Conservation (phyloP, 2,797 vertebrate species). For the Mallotus villosus region DNA sequence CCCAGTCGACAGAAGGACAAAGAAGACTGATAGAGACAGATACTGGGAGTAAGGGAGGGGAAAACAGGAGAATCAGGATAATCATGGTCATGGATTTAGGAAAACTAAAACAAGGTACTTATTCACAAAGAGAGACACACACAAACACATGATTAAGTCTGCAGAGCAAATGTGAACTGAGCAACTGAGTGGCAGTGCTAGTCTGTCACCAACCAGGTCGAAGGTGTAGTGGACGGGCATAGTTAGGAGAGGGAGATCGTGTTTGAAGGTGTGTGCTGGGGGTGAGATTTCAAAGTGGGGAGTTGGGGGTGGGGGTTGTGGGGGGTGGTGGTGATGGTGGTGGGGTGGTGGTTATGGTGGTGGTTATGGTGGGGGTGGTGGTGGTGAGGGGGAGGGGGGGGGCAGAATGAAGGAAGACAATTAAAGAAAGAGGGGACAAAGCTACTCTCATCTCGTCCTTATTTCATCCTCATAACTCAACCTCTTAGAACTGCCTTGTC, state of each 20-base stretch:
- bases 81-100: not conserved
- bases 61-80: not conserved
- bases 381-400: not conserved
- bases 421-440: slow-evolving; percentile 10
- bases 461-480: not conserved
- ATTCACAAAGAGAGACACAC: not conserved
- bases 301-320: too few species aligned
- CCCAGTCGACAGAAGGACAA: not conserved
- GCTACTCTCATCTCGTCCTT: slow-evolving; percentile 10
- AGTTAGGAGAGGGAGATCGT: slow-evolving; percentile 1
- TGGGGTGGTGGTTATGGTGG: too few species aligned
- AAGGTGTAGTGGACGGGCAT: not conserved
- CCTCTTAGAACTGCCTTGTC: not conserved
- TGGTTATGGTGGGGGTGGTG: too few species aligned
- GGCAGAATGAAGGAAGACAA: slow-evolving; percentile 4
- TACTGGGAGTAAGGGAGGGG: not conserved
- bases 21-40: not conserved
- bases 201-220: slow-evolving; percentile 6
- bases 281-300: too few species aligned
- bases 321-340: too few species aligned
- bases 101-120: not conserved
- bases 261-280: too few species aligned
- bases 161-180: not conserved
- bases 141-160: not conserved
- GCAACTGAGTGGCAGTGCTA: not conserved